Evolutionary conservation across 2,888 invertebrate genomes (phyloP).

Genomic region (Trichogramma evanescens): DNA sequence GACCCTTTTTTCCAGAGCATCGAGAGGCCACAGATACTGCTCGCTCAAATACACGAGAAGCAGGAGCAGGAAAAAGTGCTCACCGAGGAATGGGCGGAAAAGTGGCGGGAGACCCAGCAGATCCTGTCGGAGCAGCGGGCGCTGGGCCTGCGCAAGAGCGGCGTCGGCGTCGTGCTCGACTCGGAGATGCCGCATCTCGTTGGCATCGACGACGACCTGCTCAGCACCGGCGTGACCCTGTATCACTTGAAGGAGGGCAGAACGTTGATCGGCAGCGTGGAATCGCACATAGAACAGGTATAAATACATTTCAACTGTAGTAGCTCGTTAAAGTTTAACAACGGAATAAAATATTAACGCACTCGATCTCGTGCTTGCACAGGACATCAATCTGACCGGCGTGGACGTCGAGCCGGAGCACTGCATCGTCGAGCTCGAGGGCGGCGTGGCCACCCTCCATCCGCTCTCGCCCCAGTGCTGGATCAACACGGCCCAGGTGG

Average conservation of each 20-base stretch:
- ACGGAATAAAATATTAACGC: background rate
- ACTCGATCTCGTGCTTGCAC: constrained; percentile 31
- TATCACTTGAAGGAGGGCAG: constrained; percentile 88
- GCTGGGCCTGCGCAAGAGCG: constrained; percentile 77
- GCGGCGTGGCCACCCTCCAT: constrained; percentile 67
- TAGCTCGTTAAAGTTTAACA: background rate
- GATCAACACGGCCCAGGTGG: constrained; percentile 74
- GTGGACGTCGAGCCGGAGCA: constrained; percentile 73
- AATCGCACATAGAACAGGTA: constrained; percentile 52
- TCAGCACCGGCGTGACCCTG: constrained; percentile 84
- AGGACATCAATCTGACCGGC: constrained; percentile 74
- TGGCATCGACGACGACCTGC: constrained; percentile 82
- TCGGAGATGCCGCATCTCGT: constrained; percentile 89
- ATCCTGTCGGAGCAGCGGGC: constrained; percentile 84
- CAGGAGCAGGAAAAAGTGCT: constrained; percentile 84
- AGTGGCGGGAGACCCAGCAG: constrained; percentile 85
- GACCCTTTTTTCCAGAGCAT: constrained; percentile 37
- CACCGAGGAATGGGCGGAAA: constrained; percentile 88
- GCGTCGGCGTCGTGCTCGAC: constrained; percentile 80
- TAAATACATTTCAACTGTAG: background rate
- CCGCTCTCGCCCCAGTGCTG: constrained; percentile 67
- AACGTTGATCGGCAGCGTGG: constrained; percentile 76
- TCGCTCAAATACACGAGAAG: constrained; percentile 77
- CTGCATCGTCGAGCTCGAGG: constrained; percentile 65
- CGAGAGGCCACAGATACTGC: constrained; percentile 58